These are phyloP conservation scores for Poliocrania exsul DNA, from an alignment of 2,797 vertebrate genomes.

Conservation along the genomic window DNA sequence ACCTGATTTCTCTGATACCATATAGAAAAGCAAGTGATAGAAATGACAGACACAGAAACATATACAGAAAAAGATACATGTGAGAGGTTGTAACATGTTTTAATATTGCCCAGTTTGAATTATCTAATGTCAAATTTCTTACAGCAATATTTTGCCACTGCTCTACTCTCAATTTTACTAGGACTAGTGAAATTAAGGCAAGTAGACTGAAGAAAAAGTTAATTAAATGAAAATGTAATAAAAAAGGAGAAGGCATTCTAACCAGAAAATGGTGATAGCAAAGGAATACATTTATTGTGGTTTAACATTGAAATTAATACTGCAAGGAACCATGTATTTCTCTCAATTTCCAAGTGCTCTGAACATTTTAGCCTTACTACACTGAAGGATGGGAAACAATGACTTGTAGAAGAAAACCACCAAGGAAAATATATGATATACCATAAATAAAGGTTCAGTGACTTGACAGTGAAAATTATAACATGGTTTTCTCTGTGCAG, in stretches of 20 bases:
- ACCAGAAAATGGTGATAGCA: background rate
- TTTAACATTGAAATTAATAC: background rate
- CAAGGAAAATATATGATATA: background rate
- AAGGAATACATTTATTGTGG: background rate
- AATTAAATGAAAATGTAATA: background rate
- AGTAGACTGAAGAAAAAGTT: background rate
- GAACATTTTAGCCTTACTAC: background rate
- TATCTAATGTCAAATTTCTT: background rate
- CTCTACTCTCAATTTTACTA: background rate
- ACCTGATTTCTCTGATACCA: background rate
- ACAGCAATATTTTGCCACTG: background rate
- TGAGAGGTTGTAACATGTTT: background rate
- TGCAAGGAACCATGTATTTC: background rate
- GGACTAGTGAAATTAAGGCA: background rate
- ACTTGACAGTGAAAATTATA: background rate
- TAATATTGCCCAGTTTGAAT: background rate
- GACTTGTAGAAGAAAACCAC: background rate
- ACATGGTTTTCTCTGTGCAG: background rate
- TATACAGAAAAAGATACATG: rapidly evolving
- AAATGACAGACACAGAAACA: background rate
- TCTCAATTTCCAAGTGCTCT: background rate
- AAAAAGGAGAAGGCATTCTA: background rate
- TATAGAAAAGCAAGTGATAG: background rate
- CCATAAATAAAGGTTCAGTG: background rate
- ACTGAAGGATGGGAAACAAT: background rate